phyloP scores from a whole-genome alignment of 2,113 vertebrate species.

The Pelusios castaneus region DNA sequence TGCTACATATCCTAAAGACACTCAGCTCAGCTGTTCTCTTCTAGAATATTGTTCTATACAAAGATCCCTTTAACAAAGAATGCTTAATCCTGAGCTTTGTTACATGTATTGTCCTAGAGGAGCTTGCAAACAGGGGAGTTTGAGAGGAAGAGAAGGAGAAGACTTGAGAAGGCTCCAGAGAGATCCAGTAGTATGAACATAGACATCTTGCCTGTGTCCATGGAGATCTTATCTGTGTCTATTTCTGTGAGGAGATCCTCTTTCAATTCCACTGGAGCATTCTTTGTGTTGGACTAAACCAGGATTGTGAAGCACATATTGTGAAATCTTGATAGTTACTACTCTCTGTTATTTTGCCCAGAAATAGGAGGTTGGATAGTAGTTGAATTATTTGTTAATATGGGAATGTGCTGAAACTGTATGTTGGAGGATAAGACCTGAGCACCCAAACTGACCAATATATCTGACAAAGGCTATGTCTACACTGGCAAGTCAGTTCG shows the following conservation, averaged over 20 bases:
- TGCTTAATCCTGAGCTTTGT: not conserved
- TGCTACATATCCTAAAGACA: not conserved
- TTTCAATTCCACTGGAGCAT: not conserved
- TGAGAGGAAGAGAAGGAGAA: too few species aligned
- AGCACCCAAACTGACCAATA: not conserved
- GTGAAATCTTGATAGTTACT: not conserved
- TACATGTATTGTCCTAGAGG: not conserved
- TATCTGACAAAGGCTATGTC: too few species aligned
- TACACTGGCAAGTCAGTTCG: too few species aligned
- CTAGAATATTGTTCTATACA: accelerated
- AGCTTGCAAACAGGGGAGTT: not conserved
- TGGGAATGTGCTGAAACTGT: not conserved
- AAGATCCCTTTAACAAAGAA: not conserved
- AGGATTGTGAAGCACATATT: not conserved
- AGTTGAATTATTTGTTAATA: not conserved
- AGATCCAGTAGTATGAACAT: not conserved
- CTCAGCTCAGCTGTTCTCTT: not conserved
- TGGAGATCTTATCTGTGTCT: not conserved
- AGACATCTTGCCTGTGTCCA: not conserved
- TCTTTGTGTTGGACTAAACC: not conserved
- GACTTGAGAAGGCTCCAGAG: not conserved
- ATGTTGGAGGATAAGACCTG: not conserved
- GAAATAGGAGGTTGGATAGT: not conserved
- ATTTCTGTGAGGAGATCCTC: not conserved
- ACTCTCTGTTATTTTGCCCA: not conserved